phyloP scores from a whole-genome alignment of 2,113 vertebrate genomes.

The Turnix velox region DNA sequence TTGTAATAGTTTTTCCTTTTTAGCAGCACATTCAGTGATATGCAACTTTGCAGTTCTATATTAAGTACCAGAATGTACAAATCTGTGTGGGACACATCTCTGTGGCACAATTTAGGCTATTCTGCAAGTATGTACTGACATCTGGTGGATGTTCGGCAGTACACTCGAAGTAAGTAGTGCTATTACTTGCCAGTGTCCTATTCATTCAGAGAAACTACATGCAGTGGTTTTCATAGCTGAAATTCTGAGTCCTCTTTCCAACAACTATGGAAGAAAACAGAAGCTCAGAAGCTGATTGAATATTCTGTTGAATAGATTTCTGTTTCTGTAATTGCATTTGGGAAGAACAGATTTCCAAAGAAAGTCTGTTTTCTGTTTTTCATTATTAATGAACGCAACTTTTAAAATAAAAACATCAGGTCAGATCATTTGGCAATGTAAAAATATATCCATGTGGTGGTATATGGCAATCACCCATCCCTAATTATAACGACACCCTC shows the following conservation, averaged over 20 bases:
- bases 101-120: rapidly evolving
- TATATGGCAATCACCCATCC: rapidly evolving
- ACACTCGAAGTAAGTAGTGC: rapidly evolving
- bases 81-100: neutral
- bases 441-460: no score
- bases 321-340: neutral
- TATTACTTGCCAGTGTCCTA: rapidly evolving
- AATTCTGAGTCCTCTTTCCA: neutral
- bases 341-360: neutral
- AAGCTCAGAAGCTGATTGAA: neutral
- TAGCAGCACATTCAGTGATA: neutral
- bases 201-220: neutral
- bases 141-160: neutral
- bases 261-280: neutral
- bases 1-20: neutral
- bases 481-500: no score
- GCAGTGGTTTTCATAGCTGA: neutral
- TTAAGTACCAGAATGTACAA: neutral
- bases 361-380: neutral
- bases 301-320: neutral
- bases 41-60: neutral
- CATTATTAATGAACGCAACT: rapidly evolving
- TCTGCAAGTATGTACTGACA: slow-evolving; percentile 24
- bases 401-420: neutral
- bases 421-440: neutral